Evolutionary conservation across 2,113 vertebrate species (phyloP), one percentile per base, ranked within the genome.

Genomic region (Malurus elegans): DNA sequence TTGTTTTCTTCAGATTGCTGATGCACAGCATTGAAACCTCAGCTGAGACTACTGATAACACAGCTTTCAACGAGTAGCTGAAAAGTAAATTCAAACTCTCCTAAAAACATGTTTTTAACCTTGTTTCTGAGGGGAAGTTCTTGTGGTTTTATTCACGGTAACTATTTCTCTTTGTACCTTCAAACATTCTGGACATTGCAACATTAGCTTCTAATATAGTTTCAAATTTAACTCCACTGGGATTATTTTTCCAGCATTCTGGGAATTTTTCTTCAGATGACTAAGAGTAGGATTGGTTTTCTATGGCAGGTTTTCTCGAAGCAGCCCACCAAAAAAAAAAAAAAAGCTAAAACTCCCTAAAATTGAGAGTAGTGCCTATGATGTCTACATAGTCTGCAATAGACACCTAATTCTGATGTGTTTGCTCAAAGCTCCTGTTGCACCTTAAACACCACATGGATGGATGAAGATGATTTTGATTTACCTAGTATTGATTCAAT

Each of bases 141-240:
- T 70, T 95, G 87, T 89, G 93, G 96, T 92, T 96, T 94, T n/a
- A 45, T 60, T 95, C 45, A n/a, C 13, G 57, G 9, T 51, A 61
- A 45, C 58, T 82, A 28, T 62, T 88, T 89, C 57, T 69, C n/a
- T 83, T 70, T 86, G 9, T 73, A 29, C 45, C 14, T 31, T 75
- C 79, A 54, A 19, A 47, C 34, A 66, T 51, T 42, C 84, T 67
- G 74, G 36, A 48, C 42, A 58, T 44, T 44, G 18, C 26, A 79
- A 56, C 13, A 16, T 4, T 32, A 32, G 1, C n/a, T 83, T 79
- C 65, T 69, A 36, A 58, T 40, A 12, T 6, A 16, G 17, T 60
- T 90, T 86, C n/a, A 57, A 66, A 61, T 9, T 60, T 54, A 86
- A 88, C n/a, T 64, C 24, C 28, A 28, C 3, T 40, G 34, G 25